A percentile compares a stretch with the other conserved stretches of the same genome.
These are phyloP conservation scores for Semnopithecus entellus DNA, from an alignment of 2,113 vertebrate species.

Conservation along the genomic window DNA sequence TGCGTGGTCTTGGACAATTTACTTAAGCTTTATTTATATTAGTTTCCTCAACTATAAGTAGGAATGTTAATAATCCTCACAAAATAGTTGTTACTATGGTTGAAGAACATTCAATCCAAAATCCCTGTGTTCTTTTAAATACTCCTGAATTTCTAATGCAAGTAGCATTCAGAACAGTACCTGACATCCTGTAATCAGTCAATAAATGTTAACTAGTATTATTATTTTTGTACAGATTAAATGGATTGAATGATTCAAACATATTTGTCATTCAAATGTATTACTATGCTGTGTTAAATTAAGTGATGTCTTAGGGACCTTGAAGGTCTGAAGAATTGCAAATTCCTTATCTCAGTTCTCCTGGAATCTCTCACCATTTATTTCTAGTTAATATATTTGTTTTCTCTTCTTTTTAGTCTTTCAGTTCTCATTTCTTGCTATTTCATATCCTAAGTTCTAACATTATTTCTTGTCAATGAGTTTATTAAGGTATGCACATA, in stretches of 20 bases:
- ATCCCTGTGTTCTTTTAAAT: neutral
- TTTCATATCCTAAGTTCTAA: neutral
- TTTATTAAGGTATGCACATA: neutral
- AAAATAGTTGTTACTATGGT: neutral
- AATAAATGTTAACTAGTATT: neutral
- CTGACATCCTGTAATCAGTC: neutral
- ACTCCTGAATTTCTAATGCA: neutral
- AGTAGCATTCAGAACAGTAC: neutral
- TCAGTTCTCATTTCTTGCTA: neutral
- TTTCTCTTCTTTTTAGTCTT: neutral
- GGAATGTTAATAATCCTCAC: neutral
- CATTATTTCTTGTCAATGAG: neutral
- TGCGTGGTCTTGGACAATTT: neutral
- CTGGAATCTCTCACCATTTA: neutral
- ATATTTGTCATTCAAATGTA: neutral
- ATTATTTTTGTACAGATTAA: neutral
- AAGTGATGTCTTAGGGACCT: neutral
- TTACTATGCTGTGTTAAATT: neutral
- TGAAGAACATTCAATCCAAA: neutral
- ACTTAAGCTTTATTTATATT: neutral
- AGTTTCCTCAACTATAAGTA: neutral
- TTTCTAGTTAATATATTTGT: conserved; percentile 5
- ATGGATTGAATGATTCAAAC: neutral
- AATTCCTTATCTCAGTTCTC: neutral
- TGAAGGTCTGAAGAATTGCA: neutral